A percentile compares a stretch with the other conserved stretches of the same genome.
These are phyloP conservation scores for Selene dorsalis DNA, from an alignment of 2,797 vertebrate genomes.

Conservation along the genomic window DNA sequence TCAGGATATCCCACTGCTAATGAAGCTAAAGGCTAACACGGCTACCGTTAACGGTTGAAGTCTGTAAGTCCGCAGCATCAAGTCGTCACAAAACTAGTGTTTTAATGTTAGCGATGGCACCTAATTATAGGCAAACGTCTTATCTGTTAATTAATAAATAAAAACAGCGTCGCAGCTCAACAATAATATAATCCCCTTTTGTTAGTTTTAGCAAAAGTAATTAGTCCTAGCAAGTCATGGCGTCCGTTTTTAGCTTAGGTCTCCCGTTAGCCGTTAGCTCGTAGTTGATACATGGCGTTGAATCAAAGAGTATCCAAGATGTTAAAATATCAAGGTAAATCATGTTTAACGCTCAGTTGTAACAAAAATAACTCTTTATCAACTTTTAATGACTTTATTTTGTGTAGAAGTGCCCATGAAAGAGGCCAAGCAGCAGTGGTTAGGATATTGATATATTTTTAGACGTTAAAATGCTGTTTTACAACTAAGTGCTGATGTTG, in stretches of 20 bases:
- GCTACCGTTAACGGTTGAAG: background rate
- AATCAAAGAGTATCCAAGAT: background rate
- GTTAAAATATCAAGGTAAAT: background rate
- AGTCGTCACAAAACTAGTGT: background rate
- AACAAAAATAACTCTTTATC: background rate
- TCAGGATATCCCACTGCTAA: background rate
- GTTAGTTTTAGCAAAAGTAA: background rate
- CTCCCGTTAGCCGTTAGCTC: background rate
- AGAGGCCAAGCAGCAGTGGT: background rate
- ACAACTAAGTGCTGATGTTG: too few species aligned
- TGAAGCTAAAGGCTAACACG: conserved; percentile 8
- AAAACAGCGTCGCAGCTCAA: background rate
- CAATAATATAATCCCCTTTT: background rate
- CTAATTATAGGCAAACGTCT: background rate
- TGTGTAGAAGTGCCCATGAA: background rate
- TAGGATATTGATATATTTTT: background rate
- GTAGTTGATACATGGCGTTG: too few species aligned
- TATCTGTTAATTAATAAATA: background rate
- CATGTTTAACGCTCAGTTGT: background rate
- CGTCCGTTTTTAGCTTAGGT: background rate
- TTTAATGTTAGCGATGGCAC: background rate
- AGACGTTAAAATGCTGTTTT: background rate
- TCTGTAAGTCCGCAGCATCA: too few species aligned
- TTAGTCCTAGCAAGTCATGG: too few species aligned
- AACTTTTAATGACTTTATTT: background rate